Conservation (phyloP, 2,113 vertebrate genomes). For the Lasiurus borealis region DNA sequence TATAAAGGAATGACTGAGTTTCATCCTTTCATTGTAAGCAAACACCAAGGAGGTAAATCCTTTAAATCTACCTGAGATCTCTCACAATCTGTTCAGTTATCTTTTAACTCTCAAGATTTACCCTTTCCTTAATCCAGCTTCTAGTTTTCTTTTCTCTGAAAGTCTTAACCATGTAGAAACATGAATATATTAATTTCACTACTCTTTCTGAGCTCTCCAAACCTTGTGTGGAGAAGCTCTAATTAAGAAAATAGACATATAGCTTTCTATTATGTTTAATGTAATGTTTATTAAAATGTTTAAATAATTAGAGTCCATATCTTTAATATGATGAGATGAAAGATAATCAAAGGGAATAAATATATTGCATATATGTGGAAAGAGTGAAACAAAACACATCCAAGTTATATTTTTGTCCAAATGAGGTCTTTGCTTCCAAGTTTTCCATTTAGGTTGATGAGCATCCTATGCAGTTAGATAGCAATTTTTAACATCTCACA, state of each 20-base stretch:
- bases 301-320: background rate
- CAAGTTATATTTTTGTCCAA: background rate
- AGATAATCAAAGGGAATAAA: background rate
- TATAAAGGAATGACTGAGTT: background rate
- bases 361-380: background rate
- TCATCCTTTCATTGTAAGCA: constrained; percentile 17
- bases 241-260: background rate
- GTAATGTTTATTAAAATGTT: background rate
- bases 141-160: background rate
- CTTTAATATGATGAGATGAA: constrained; percentile 22
- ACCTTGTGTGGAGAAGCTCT: background rate
- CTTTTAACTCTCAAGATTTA: constrained; percentile 1
- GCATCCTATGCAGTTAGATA: background rate
- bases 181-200: background rate
- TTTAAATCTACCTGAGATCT: background rate
- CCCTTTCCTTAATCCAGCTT: background rate
- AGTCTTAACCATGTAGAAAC: background rate
- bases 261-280: background rate
- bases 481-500: background rate
- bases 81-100: background rate
- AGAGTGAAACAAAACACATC: background rate
- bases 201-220: background rate
- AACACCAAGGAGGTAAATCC: background rate
- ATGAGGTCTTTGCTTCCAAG: background rate
- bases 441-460: background rate